phyloP scores from a whole-genome alignment of 2,113 vertebrate species.

The Xiphophorus hellerii region DNA sequence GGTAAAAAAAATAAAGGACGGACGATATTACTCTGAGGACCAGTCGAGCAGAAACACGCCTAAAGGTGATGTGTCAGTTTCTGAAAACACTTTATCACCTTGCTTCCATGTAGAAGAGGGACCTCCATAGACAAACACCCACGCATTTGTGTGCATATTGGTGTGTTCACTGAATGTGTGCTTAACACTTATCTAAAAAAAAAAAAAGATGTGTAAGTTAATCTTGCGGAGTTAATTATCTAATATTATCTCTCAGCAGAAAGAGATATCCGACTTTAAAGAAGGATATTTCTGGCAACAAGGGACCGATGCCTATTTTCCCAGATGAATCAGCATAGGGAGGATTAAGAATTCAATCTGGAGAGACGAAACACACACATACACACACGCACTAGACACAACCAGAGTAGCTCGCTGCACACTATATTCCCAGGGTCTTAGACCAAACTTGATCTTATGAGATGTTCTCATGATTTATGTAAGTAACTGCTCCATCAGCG shows the following conservation, averaged over 20 bases:
- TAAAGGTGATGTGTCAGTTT: conserved; percentile 39
- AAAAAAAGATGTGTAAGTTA: conserved; percentile 20
- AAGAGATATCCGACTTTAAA: conserved; percentile 41
- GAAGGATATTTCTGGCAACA: conserved; percentile 41
- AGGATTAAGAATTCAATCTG: conserved; percentile 67
- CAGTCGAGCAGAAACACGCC: conserved; percentile 48
- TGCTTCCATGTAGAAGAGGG: conserved; percentile 1
- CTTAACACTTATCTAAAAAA: conserved; percentile 22
- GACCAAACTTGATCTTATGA: conserved; percentile 52
- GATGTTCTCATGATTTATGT: conserved; percentile 69
- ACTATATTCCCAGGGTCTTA: conserved; percentile 36
- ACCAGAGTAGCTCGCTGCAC: conserved; percentile 9
- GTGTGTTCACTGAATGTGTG: not conserved
- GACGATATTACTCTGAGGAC: conserved; percentile 20
- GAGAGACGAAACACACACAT: conserved; percentile 28
- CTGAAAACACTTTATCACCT: conserved; percentile 21
- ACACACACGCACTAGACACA: not conserved
- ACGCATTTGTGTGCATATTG: conserved; percentile 7
- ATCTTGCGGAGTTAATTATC: conserved; percentile 53
- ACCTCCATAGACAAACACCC: conserved; percentile 12
- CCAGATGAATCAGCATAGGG: conserved; percentile 57
- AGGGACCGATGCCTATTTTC: conserved; percentile 47
- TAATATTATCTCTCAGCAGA: conserved; percentile 27
- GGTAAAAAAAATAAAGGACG: conserved; percentile 10
- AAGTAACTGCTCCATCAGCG: conserved; percentile 40